phyloP scores from a whole-genome alignment of 2,797 vertebrate genomes.

The Ptychadena robeensis region DNA sequence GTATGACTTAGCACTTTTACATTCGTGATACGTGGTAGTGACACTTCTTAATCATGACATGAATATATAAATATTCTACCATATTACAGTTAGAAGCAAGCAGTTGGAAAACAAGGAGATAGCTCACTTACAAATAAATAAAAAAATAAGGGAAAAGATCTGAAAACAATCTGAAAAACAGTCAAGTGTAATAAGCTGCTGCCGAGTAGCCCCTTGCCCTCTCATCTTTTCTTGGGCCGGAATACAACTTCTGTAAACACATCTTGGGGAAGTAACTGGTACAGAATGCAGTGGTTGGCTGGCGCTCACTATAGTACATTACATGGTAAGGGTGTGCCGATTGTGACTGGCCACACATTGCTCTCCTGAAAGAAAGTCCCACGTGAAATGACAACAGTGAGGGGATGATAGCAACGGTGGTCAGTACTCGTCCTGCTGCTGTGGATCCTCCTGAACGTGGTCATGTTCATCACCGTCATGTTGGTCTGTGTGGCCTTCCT shows the following conservation, averaged over 20 bases:
- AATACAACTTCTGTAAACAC: constrained; percentile 75
- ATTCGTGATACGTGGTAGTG: constrained; percentile 53
- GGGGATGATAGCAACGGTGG: constrained; percentile 69
- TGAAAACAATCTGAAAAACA: constrained; percentile 77
- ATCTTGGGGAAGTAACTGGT: constrained; percentile 79
- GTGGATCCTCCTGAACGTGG: constrained; percentile 80
- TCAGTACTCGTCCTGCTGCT: constrained; percentile 96
- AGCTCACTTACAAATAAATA: constrained; percentile 58
- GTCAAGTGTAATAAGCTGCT: constrained; percentile 77
- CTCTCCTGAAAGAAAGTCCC: constrained; percentile 88
- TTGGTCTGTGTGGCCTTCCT: constrained; percentile 86
- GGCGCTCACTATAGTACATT: constrained; percentile 83
- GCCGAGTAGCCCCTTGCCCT: constrained; percentile 78
- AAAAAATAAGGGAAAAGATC: constrained; percentile 56
- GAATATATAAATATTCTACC: constrained; percentile 84
- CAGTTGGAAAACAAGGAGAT: constrained; percentile 54
- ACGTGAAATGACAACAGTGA: constrained; percentile 80
- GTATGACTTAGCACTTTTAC: constrained; percentile 41
- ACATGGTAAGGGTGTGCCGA: constrained; percentile 81
- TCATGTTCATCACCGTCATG: constrained; percentile 88
- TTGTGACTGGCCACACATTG: constrained; percentile 81
- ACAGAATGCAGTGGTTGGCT: constrained; percentile 83
- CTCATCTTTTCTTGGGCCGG: constrained; percentile 77
- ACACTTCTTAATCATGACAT: constrained; percentile 71
- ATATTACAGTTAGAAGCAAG: constrained; percentile 64